phyloP scores from a whole-genome alignment of 2,113 vertebrate genomes.

The Oncorhynchus masou region DNA sequence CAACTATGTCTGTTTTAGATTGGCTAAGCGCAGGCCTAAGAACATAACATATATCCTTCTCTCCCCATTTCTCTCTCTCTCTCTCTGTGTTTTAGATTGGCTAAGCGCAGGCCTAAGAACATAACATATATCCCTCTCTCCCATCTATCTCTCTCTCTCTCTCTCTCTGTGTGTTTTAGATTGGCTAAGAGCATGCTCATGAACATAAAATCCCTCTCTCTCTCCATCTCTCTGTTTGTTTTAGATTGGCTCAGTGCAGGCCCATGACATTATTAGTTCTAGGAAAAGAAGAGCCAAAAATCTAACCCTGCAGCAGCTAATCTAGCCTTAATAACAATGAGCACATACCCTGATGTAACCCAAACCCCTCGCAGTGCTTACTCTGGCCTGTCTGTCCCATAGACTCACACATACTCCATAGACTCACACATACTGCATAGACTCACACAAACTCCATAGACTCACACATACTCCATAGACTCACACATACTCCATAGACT shows the following conservation, averaged over 20 bases:
- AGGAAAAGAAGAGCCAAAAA: conserved; percentile 14
- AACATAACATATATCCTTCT: neutral
- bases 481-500: too few relatives aligned
- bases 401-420: neutral
- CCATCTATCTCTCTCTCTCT: neutral
- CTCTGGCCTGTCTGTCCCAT: conserved; percentile 9
- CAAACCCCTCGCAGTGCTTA: conserved; percentile 3
- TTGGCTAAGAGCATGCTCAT: neutral
- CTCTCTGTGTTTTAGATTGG: neutral
- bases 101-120: too few relatives aligned
- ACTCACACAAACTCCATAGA: too few relatives aligned
- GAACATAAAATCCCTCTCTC: neutral
- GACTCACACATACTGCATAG: too few relatives aligned
- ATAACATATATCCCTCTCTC: too few relatives aligned
- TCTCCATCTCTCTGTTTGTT: neutral
- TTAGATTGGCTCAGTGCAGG: neutral
- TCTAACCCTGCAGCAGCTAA: conserved; percentile 14
- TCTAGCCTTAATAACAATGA: conserved; percentile 15
- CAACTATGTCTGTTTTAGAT: neutral
- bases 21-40: neutral
- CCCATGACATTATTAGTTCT: neutral
- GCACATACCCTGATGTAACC: conserved; percentile 1
- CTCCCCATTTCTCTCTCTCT: neutral
- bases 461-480: too few relatives aligned
- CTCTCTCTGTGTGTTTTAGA: neutral